Base-by-base conservation (phyloP, 2,888 invertebrate genomes). In the Steromphala cineraria region DNA sequence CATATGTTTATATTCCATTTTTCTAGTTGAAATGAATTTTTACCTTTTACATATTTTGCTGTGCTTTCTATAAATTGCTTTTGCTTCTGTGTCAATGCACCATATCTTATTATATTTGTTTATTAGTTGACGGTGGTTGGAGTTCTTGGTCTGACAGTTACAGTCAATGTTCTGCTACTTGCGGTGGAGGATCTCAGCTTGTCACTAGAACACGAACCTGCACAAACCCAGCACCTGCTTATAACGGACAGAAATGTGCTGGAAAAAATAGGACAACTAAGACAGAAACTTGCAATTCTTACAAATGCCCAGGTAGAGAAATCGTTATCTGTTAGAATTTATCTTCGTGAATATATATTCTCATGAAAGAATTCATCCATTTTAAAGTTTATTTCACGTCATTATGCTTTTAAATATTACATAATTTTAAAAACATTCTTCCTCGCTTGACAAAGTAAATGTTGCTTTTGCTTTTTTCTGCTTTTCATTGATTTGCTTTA, bases 131-230 rank as follows among this genome's bases (percentile, higher is more conserved):
- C 52, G 75, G 75, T 8, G 46, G 46, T n/a, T 75, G 75, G 75
- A 46, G 46, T 46, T 15, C 52, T 21, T 75, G 75, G 75, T 19
- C 21, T 40, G 75, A 46, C 75, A 75, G 19, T 75, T 40, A 46
- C 21, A 52, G 46, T 24, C 75, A 17, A 24, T 75, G 75, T 21
- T 75, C 75, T 21, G 52, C 13, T 40, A n/a, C 75, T 5, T 75
- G 75, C 31, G 75, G 75, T 40, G 75, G 52, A 24, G 75, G 75
- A 10, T 46, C 46, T 52, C 75, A 75, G 52, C 52, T 75, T 40
- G 75, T 75, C 19, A 46, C 46, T 15, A 40, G 75, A 52, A 75
- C 75, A n/a, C n/a, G 75, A 75, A 75, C 75, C 21, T 75, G 75
- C 46, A 75, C 40, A 40, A 75, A 75, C 52, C 75, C 75, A n/a